phyloP scores from a whole-genome alignment of 2,888 invertebrate species.

The Agrilus mali region DNA sequence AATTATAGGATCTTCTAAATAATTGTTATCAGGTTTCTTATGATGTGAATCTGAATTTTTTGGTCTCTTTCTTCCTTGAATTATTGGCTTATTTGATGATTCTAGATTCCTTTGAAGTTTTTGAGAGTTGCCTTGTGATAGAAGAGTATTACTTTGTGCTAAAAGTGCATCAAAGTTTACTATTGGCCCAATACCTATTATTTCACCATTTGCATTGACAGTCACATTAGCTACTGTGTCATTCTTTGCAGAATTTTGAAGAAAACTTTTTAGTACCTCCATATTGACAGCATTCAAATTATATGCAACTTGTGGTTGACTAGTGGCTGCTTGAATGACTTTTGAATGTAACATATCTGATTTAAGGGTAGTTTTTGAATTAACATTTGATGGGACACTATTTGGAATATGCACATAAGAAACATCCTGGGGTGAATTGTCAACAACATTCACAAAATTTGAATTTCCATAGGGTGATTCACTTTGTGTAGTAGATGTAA shows the following conservation, averaged over 20 bases:
- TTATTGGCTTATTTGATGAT: neutral
- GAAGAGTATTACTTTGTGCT: conserved; percentile 13
- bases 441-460: conserved; percentile 4
- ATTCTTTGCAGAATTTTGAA: neutral
- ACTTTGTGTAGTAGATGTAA: conserved; percentile 14
- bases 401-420: conserved; percentile 1
- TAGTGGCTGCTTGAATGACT: conserved; percentile 11
- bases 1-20: conserved; percentile 13
- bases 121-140: conserved; percentile 2
- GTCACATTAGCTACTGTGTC: conserved; percentile 25
- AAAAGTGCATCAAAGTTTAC: conserved; percentile 24
- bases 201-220: conserved; percentile 29
- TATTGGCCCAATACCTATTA: conserved; percentile 26
- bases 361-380: neutral
- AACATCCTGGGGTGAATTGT: conserved; percentile 5
- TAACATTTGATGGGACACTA: neutral
- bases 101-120: conserved; percentile 5
- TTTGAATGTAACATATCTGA: conserved; percentile 6
- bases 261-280: conserved; percentile 17
- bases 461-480: conserved; percentile 14
- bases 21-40: neutral
- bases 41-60: conserved; percentile 6
- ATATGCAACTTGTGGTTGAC: conserved; percentile 19
- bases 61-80: no score
- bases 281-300: conserved; percentile 25